These are phyloP conservation scores for Choloepus hoffmanni DNA, from an alignment of 2,113 vertebrate genomes.

Conservation along the genomic window DNA sequence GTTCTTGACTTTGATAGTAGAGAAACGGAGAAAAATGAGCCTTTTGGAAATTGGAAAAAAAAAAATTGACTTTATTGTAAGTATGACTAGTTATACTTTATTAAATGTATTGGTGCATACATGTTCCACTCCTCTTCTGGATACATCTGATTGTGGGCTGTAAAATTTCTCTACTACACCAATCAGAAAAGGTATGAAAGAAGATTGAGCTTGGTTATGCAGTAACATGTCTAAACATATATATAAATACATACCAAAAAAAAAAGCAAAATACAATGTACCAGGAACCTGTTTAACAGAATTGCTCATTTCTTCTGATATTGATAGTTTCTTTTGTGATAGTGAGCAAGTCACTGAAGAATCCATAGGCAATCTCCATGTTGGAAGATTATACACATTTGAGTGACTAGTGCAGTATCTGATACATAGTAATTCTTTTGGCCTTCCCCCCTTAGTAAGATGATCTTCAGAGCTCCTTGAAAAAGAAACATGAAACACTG, in stretches of 20 bases:
- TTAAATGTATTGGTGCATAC: not conserved
- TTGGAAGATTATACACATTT: not conserved
- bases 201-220: not conserved
- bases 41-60: slow-evolving; percentile 82
- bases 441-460: not conserved
- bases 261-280: not conserved
- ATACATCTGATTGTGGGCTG: not conserved
- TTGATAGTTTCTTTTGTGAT: not conserved
- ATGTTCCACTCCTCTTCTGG: not conserved
- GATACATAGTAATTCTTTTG: not conserved
- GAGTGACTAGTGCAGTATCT: not conserved
- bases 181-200: not conserved
- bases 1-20: slow-evolving; percentile 87
- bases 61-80: not conserved
- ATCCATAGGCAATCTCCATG: rapidly evolving
- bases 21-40: slow-evolving; percentile 91
- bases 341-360: not conserved
- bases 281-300: not conserved
- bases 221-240: not conserved
- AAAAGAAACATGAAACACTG: not conserved
- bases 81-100: not conserved
- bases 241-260: not conserved
- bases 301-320: not conserved
- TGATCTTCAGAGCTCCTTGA: not conserved
- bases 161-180: not conserved